Conservation (phyloP, 2,113 vertebrate species). For the Natator depressus region DNA sequence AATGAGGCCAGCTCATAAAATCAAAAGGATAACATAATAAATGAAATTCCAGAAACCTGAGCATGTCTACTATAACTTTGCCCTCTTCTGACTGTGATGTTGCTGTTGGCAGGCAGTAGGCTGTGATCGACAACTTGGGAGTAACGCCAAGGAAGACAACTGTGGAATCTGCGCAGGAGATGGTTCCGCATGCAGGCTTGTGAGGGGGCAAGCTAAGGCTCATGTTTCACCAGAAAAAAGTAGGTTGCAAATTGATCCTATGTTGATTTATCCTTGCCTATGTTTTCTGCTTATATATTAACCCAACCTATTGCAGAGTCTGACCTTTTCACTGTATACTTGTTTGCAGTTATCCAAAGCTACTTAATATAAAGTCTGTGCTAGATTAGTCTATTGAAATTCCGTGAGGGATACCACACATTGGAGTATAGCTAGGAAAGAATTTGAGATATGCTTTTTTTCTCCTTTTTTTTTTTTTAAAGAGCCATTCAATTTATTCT, state of each 20-base stretch:
- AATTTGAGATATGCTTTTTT: constrained; percentile 52
- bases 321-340: constrained; percentile 44
- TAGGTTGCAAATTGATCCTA: constrained; percentile 71
- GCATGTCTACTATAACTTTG: constrained; percentile 60
- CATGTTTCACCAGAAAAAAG: constrained; percentile 89
- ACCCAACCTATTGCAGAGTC: neutral
- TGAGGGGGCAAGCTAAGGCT: constrained; percentile 88
- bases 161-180: constrained; percentile 92
- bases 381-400: constrained; percentile 56
- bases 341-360: constrained; percentile 56
- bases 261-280: neutral
- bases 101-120: constrained; percentile 89
- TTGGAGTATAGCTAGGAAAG: constrained; percentile 59
- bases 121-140: constrained; percentile 91
- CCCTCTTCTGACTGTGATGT: constrained; percentile 72
- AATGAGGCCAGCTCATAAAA: constrained; percentile 59
- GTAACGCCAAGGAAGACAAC: constrained; percentile 89
- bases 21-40: constrained; percentile 63
- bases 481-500: constrained; percentile 35
- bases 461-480: neutral
- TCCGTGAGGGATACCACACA: constrained; percentile 47
- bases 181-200: constrained; percentile 90
- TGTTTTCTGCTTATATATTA: neutral
- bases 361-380: constrained; percentile 53
- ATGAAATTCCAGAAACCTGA: constrained; percentile 63